These are phyloP conservation scores for Hylaea fasciaria DNA, from an alignment of 2,888 invertebrate genomes.

Conservation along the genomic window DNA sequence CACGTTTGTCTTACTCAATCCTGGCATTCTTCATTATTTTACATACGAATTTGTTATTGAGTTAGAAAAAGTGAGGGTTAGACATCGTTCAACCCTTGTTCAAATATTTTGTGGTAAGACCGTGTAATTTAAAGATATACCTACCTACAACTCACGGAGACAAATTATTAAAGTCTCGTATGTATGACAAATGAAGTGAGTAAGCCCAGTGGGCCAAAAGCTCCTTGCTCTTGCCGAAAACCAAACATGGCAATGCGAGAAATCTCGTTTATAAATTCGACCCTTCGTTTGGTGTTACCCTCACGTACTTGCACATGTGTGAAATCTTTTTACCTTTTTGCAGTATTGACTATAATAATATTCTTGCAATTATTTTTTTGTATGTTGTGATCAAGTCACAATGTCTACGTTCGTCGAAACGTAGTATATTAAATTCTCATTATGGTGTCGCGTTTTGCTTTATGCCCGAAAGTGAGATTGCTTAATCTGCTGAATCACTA, in stretches of 20 bases:
- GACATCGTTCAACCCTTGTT: too few species aligned
- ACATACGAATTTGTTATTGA: too few species aligned
- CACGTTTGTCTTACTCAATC: too few species aligned
- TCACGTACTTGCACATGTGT: conserved; percentile 44
- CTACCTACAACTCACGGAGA: conserved; percentile 29
- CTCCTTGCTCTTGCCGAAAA: conserved; percentile 47
- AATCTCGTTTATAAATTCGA: conserved; percentile 62
- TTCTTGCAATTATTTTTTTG: conserved; percentile 17
- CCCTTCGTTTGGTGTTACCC: conserved; percentile 46
- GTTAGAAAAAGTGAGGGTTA: too few species aligned
- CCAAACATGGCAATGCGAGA: conserved; percentile 61
- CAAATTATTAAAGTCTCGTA: conserved; percentile 33
- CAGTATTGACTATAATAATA: conserved; percentile 14
- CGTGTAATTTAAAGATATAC: conserved; percentile 40
- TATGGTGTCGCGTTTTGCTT: conserved; percentile 4
- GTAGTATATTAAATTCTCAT: conserved; percentile 19
- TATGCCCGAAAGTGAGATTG: conserved; percentile 12
- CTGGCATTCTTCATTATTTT: too few species aligned
- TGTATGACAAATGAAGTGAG: conserved; percentile 39
- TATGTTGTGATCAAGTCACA: conserved; percentile 14
- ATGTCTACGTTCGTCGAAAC: conserved; percentile 17
- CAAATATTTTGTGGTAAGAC: too few species aligned
- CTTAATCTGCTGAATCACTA: conserved; percentile 12
- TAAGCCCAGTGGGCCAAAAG: conserved; percentile 31
- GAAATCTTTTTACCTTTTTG: conserved; percentile 39